Evolutionary conservation across 1,140 invertebrate genomes (phyloP).

Genomic region (Ips nitidus): DNA sequence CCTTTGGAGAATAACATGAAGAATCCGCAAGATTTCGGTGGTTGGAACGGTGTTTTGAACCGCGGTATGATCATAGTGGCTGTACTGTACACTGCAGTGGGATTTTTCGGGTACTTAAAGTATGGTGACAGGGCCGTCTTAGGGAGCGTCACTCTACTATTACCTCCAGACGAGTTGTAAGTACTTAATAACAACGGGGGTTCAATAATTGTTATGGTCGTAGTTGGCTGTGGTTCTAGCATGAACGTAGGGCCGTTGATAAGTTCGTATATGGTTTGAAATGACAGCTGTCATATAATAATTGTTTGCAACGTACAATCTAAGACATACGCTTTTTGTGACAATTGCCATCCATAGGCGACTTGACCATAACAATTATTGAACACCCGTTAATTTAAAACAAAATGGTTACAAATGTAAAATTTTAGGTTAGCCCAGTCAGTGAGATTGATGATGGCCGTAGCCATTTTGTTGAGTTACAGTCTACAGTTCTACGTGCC

Average conservation of each 20-base stretch:
- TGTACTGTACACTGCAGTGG: conserved; percentile 78
- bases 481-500: conserved; percentile 92
- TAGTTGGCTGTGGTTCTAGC: too few species aligned
- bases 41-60: conserved; percentile 82
- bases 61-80: conserved; percentile 86
- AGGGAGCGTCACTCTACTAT: conserved; percentile 83
- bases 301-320: too few species aligned
- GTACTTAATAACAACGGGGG: conserved; percentile 47
- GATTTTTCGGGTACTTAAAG: conserved; percentile 89
- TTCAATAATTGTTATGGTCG: too few species aligned
- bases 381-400: too few species aligned
- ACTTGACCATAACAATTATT: background rate
- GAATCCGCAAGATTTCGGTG: conserved; percentile 78
- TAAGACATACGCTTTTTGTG: too few species aligned
- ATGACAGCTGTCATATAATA: too few species aligned
- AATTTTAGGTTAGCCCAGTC: conserved; percentile 71
- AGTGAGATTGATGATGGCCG: conserved; percentile 79
- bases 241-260: too few species aligned
- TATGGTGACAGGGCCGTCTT: conserved; percentile 73
- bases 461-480: conserved; percentile 86
- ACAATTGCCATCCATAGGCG: too few species aligned
- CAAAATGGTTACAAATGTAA: too few species aligned
- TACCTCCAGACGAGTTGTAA: conserved; percentile 73
- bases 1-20: conserved; percentile 91
- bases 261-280: too few species aligned